These are phyloP conservation scores for Semotilus atromaculatus DNA, from an alignment of 2,797 vertebrate genomes.

Conservation along the genomic window DNA sequence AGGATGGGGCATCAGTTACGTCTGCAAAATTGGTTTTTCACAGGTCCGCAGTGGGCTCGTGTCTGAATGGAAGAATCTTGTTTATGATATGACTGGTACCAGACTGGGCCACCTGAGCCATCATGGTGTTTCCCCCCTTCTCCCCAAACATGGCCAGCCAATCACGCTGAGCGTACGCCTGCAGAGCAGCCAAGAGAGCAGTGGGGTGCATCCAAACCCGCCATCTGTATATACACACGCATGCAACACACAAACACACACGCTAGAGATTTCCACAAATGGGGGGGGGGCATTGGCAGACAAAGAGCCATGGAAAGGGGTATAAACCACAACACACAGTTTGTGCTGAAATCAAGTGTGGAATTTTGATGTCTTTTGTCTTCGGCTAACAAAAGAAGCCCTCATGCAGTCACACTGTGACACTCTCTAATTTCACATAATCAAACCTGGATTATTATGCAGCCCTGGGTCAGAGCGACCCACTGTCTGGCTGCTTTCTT, in stretches of 20 bases:
- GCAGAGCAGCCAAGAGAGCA: constrained; percentile 68
- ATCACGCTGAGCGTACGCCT: constrained; percentile 55
- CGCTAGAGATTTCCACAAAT: constrained; percentile 47
- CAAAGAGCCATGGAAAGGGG: constrained; percentile 43
- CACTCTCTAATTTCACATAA: constrained; percentile 46
- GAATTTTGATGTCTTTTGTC: constrained; percentile 23
- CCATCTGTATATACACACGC: constrained; percentile 78
- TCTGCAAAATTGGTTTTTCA: constrained; percentile 54
- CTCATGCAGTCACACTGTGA: constrained; percentile 10
- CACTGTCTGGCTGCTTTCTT: constrained; percentile 74
- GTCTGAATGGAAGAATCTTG: constrained; percentile 34
- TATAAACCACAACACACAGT: constrained; percentile 19
- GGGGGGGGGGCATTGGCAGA: constrained; percentile 28
- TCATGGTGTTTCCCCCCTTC: constrained; percentile 1
- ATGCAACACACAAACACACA: constrained; percentile 73
- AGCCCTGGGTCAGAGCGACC: constrained; percentile 75
- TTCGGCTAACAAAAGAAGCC: constrained; percentile 35
- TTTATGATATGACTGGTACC: constrained; percentile 52
- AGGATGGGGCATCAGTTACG: constrained; percentile 42
- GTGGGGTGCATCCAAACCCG: constrained; percentile 76
- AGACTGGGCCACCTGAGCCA: constrained; percentile 57
- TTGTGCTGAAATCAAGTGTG: constrained; percentile 19
- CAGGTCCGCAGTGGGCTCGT: constrained; percentile 28
- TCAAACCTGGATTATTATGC: constrained; percentile 62
- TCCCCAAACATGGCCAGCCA: constrained; percentile 59